Evolutionary conservation across 2,113 vertebrate species (phyloP).

Genomic region (Heterocephalus glaber): DNA sequence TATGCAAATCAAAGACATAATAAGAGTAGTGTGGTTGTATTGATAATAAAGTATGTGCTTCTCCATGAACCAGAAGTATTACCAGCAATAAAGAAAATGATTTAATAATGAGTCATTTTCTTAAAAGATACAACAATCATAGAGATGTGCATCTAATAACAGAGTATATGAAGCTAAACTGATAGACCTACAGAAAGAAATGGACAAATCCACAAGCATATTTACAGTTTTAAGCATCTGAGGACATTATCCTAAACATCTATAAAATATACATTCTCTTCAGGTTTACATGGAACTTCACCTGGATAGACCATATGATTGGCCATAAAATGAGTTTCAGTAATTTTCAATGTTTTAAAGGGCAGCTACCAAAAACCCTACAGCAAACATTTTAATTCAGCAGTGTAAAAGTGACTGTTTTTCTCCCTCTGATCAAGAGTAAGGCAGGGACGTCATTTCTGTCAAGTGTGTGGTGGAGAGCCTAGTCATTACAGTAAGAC

Average conservation of each 20-base stretch:
- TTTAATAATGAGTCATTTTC: not conserved
- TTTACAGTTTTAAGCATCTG: not conserved
- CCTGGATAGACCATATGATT: not conserved
- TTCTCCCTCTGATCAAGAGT: not conserved
- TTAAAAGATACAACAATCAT: not conserved
- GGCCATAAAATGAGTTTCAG: not conserved
- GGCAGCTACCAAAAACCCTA: not conserved
- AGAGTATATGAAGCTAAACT: not conserved
- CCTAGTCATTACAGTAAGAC: not conserved
- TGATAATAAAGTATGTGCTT: not conserved
- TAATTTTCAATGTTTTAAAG: not conserved
- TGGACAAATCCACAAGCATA: not conserved
- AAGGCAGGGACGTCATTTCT: not conserved
- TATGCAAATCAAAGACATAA: not conserved
- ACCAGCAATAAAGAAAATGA: not conserved
- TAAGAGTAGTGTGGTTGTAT: not conserved
- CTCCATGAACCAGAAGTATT: not conserved
- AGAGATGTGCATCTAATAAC: not conserved
- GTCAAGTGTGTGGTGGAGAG: not conserved
- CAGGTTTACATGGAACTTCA: not conserved
- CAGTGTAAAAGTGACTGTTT: not conserved
- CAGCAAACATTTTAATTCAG: not conserved
- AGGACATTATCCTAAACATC: not conserved
- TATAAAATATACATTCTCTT: not conserved
- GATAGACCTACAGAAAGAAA: not conserved